A percentile compares a stretch with the other conserved stretches of the same genome.
Evolutionary conservation across 1,140 invertebrate genomes (phyloP).

Genomic region (Drosophila kanapiae): DNA sequence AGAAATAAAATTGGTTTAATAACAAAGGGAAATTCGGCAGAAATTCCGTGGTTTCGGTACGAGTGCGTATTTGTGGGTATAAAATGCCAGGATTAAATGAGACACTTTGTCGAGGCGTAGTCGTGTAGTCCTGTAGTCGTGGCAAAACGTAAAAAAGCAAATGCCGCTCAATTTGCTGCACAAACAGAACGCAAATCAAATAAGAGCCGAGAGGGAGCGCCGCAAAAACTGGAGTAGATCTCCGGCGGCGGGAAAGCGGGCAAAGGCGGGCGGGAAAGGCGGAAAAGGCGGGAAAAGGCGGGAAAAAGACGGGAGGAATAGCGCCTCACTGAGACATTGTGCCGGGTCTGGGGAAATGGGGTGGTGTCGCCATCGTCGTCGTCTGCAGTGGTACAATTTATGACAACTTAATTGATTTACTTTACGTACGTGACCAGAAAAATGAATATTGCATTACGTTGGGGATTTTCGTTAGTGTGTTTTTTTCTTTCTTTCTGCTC

Average conservation of each 20-base stretch:
- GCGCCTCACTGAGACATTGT: slow-evolving; percentile 17
- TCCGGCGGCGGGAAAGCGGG: slow-evolving; percentile 11
- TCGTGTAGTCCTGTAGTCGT: background rate
- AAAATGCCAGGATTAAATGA: slow-evolving; percentile 41
- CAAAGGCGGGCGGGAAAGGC: slow-evolving; percentile 9
- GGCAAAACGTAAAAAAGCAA: slow-evolving; percentile 58
- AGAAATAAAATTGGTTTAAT: slow-evolving; percentile 39
- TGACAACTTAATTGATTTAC: slow-evolving; percentile 84
- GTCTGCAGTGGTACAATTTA: slow-evolving; percentile 79
- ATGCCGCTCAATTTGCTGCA: slow-evolving; percentile 76
- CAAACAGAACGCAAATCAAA: slow-evolving; percentile 75
- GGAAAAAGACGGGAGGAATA: background rate
- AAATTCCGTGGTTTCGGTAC: slow-evolving; percentile 23
- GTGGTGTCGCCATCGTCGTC: slow-evolving; percentile 41
- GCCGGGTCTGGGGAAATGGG: background rate
- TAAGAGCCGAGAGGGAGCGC: slow-evolving; percentile 41
- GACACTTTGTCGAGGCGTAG: slow-evolving; percentile 38
- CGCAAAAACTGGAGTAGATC: slow-evolving; percentile 39
- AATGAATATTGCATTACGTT: slow-evolving; percentile 84
- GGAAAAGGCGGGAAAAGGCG: slow-evolving; percentile 6
- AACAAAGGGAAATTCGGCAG: slow-evolving; percentile 22
- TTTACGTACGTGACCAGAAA: slow-evolving; percentile 84
- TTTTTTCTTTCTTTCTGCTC: slow-evolving; percentile 29
- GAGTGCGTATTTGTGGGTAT: slow-evolving; percentile 10
- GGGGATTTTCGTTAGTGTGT: slow-evolving; percentile 73